Conservation (phyloP, 2,888 invertebrate species). For the Drosophila emarginata region DNA sequence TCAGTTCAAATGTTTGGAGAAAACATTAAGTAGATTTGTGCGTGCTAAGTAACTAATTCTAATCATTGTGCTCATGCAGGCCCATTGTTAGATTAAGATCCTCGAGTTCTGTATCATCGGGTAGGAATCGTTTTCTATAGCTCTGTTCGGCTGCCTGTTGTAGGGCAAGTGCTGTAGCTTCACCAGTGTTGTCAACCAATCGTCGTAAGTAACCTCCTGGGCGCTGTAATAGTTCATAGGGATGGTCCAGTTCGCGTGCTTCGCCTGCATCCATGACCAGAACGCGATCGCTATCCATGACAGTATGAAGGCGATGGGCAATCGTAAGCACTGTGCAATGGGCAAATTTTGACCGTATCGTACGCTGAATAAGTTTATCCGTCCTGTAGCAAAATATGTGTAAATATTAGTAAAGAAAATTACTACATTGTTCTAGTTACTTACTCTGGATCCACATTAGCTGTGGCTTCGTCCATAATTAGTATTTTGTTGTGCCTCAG, state of each 20-base stretch:
- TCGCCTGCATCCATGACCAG: conserved; percentile 91
- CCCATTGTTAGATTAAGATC: conserved; percentile 45
- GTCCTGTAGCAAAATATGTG: conserved; percentile 84
- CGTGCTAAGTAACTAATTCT: neutral
- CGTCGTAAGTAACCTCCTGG: conserved; percentile 85
- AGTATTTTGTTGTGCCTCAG: conserved; percentile 90
- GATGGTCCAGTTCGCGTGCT: conserved; percentile 90
- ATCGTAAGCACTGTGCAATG: conserved; percentile 94
- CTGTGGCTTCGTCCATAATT: conserved; percentile 95
- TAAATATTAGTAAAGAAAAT: neutral
- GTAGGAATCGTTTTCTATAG: conserved; percentile 62
- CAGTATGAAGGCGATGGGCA: conserved; percentile 94
- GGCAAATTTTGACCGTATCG: conserved; percentile 90
- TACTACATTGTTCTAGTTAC: conserved; percentile 72
- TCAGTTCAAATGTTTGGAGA: conserved; percentile 48
- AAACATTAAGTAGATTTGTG: conserved; percentile 27
- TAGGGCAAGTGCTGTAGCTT: conserved; percentile 84
- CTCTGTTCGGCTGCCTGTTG: conserved; percentile 85
- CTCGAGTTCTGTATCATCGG: conserved; percentile 41
- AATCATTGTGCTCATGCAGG: conserved; percentile 4
- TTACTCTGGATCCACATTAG: conserved; percentile 94
- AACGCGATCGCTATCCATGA: conserved; percentile 94
- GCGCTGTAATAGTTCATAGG: conserved; percentile 86
- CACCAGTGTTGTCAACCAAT: conserved; percentile 88
- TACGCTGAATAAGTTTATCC: conserved; percentile 92